Base-by-base conservation (phyloP, 2,113 vertebrate species). In the Seriola aureovittata region DNA sequence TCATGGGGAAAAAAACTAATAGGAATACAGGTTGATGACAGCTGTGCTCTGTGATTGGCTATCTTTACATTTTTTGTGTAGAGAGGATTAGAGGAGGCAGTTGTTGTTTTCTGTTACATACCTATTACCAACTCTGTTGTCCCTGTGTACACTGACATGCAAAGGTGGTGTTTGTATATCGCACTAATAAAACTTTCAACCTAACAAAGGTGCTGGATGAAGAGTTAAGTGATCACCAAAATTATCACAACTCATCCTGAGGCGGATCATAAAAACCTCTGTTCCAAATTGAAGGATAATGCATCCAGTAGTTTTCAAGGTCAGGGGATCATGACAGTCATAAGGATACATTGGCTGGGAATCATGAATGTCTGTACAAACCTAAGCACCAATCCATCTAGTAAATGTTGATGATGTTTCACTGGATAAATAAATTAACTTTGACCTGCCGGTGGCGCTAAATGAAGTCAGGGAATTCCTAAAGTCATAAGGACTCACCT, bases 1-100 rank as follows among this genome's bases (percentile, higher is more conserved):
- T 63, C 12, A 23, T 42, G 17, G 21, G 29, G 32, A 55, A 9
- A 44, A 50, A 74, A 21, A 60, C 44, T 4, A 54, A 60, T 8
- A 16, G 64, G 32, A 59, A 72, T 1, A 13, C 62, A 67, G 59
- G 55, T 60, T 67, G 67, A 50, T 52, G 54, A 50, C 70, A 48
- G 36, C 46, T 40, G 50, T 29, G 44, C 21, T 34, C 42, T 23
- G n/a, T 59, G 60, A 44, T 57, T 13, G 25, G 29, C 29, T 29
- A 29, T 29, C 29, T 29, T 29, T 17, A 46, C 13, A 46, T 6
- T 19, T 50, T 50, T 50, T 6, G 21, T 12, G 54, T 12, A 12
- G 21, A 5, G 21, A 55, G n/a, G n/a, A n/a, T 65, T 25, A 13
- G 5, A 42, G 38, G 38, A 13, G 38, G 8, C 32, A 17, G 32